These are phyloP conservation scores for Dryobota labecula DNA, from an alignment of 2,888 invertebrate species.

Conservation along the genomic window DNA sequence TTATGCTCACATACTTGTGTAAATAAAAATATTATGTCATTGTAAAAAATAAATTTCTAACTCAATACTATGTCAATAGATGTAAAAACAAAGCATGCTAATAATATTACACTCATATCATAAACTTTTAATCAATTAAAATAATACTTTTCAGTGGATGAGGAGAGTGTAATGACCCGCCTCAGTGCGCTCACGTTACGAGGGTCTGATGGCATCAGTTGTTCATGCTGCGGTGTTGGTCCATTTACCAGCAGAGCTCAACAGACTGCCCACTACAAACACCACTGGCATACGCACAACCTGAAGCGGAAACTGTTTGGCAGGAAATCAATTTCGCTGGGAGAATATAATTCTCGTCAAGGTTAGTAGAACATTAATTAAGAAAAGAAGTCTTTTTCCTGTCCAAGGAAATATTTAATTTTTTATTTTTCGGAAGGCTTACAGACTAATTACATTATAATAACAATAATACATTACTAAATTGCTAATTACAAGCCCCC, in stretches of 20 bases:
- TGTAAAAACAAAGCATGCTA: neutral
- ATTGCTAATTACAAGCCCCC: no score
- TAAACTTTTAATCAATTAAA: neutral
- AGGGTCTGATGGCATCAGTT: conserved; percentile 81
- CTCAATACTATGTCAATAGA: neutral
- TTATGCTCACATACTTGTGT: neutral
- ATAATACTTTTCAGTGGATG: conserved; percentile 80
- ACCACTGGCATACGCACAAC: conserved; percentile 96
- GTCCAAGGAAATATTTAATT: no score
- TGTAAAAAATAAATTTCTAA: neutral
- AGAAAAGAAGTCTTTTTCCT: neutral
- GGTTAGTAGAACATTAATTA: conserved; percentile 69
- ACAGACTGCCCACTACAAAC: conserved; percentile 94
- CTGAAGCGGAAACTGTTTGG: conserved; percentile 93
- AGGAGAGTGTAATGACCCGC: conserved; percentile 85
- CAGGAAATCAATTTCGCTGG: conserved; percentile 79
- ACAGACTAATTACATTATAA: no score
- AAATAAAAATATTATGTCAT: neutral
- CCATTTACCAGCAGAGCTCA: conserved; percentile 91
- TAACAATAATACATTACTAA: no score
- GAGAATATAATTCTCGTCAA: conserved; percentile 84
- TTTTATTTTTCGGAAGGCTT: no score
- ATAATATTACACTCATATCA: no score
- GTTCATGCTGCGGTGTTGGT: conserved; percentile 87
- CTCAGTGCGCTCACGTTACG: conserved; percentile 82